These are phyloP conservation scores for Sigmodon hispidus DNA, from an alignment of 2,113 vertebrate genomes.

Conservation along the genomic window DNA sequence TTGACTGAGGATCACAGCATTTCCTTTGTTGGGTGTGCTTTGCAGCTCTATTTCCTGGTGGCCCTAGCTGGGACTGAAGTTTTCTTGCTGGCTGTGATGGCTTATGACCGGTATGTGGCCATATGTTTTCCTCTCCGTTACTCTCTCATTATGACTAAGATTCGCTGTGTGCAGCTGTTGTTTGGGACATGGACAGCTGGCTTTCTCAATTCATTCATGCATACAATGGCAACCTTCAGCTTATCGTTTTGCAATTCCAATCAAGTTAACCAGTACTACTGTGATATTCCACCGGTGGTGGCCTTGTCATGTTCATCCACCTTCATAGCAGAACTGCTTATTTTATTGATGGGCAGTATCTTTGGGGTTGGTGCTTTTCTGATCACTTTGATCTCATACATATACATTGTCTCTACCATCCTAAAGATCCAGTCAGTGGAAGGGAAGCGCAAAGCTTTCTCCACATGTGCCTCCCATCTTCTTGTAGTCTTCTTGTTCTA, in stretches of 20 bases:
- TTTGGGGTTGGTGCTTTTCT: neutral
- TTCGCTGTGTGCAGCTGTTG: neutral
- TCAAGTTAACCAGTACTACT: conserved; percentile 47
- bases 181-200: conserved; percentile 33
- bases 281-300: conserved; percentile 32
- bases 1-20: neutral
- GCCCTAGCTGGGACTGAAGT: conserved; percentile 7
- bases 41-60: conserved; percentile 51
- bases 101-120: conserved; percentile 67
- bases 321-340: neutral
- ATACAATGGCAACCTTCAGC: neutral
- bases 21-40: conserved; percentile 16
- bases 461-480: conserved; percentile 57
- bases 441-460: conserved; percentile 62
- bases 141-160: conserved; percentile 28
- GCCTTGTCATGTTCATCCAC: conserved; percentile 50
- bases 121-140: conserved; percentile 64
- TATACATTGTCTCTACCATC: conserved; percentile 54
- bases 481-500: conserved; percentile 62
- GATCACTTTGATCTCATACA: conserved; percentile 3
- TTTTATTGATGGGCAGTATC: neutral
- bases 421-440: conserved; percentile 37
- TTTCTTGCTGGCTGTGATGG: conserved; percentile 63
- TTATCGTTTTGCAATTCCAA: conserved; percentile 53
- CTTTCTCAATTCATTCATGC: conserved; percentile 38